Evolutionary conservation across 1,140 invertebrate genomes (phyloP), one percentile per base, ranked within the genome.

Genomic region (Drosophila watanabei): DNA sequence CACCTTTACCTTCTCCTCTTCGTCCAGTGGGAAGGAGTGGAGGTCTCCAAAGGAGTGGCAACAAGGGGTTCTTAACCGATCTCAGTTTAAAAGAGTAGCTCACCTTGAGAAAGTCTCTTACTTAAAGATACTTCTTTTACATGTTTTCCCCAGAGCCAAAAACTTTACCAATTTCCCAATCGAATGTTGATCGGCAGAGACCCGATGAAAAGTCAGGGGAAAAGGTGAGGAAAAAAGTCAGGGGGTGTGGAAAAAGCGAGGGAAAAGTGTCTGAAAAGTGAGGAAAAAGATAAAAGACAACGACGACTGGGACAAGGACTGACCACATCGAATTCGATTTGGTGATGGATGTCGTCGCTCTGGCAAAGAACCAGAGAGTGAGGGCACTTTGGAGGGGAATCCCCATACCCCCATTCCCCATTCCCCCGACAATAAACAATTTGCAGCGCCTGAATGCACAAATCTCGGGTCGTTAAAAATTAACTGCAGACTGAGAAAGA

Each of bases 381-480:
- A 61, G 52, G 65, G 68, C 58, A 86, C 73, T 68, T 24, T 3
- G 3, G 24, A 32, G 32, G 48, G 48, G 48, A 49, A 30, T 20
- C 33, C 52, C 52, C 52, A 24, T 56, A 11, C 52, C 24, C 45
- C 13, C 24, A 20, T 18, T 20, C 32, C 52, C 48, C 45, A 24
- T 48, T 48, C 48, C 30, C 30, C 63, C 85, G 63, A 90, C 85
- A 89, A 89, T 90, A 89, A 89, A 89, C 85, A 90, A 89, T 89
- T 89, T 90, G 85, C 73, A 89, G 85, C 86, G 85, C 85, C 85
- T 89, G 86, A 89, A 89, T 89, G 85, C 85, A 88, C 85, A 88
- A 88, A 88, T 89, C 81, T 89, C 68, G 85, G 65, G 78, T 88
- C 85, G 85, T 88, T 88, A 88, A 88, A 88, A 88, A 89, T 88